Percentiles rank a stretch among this genome's conserved stretches.
Evolutionary conservation across 1,140 invertebrate species (phyloP).

Genomic region (Neuroterus valhalla): DNA sequence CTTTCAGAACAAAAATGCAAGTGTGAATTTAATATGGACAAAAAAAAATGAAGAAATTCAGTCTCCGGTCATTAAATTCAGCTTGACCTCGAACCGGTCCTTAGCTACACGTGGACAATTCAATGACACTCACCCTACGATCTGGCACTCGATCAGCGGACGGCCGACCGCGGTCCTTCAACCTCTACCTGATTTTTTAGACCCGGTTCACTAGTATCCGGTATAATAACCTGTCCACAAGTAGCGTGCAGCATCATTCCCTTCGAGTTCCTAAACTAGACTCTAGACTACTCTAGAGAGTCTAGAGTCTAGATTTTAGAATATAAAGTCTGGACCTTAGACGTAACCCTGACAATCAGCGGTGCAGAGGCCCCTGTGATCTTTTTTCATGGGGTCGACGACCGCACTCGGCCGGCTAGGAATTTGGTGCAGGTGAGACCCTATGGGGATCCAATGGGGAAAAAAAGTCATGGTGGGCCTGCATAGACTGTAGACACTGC

Average conservation of each 20-base stretch:
- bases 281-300: background rate
- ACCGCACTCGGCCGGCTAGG: slow-evolving; percentile 65
- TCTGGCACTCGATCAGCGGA: slow-evolving; percentile 37
- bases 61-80: background rate
- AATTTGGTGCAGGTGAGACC: slow-evolving; percentile 74
- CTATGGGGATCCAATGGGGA: slow-evolving; percentile 62
- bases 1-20: background rate
- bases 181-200: slow-evolving; percentile 48
- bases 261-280: background rate
- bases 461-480: slow-evolving; percentile 57
- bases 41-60: slow-evolving; percentile 13
- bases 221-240: background rate
- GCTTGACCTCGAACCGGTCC: slow-evolving; percentile 22
- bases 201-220: slow-evolving; percentile 44
- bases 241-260: slow-evolving; percentile 1
- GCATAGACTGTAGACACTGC: slow-evolving; percentile 59
- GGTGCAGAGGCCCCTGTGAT: slow-evolving; percentile 49
- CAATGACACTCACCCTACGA: slow-evolving; percentile 56
- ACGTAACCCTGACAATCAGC: background rate
- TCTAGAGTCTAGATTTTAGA: background rate
- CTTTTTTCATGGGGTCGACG: slow-evolving; percentile 54
- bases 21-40: background rate
- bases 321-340: background rate
- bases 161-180: slow-evolving; percentile 44
- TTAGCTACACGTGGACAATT: slow-evolving; percentile 52